A percentile compares a stretch with the other conserved stretches of the same genome.
Evolutionary conservation across 35 echinoderm and acorn worm genomes (phyloP).

Genomic region (Heliocidaris tuberculata): DNA sequence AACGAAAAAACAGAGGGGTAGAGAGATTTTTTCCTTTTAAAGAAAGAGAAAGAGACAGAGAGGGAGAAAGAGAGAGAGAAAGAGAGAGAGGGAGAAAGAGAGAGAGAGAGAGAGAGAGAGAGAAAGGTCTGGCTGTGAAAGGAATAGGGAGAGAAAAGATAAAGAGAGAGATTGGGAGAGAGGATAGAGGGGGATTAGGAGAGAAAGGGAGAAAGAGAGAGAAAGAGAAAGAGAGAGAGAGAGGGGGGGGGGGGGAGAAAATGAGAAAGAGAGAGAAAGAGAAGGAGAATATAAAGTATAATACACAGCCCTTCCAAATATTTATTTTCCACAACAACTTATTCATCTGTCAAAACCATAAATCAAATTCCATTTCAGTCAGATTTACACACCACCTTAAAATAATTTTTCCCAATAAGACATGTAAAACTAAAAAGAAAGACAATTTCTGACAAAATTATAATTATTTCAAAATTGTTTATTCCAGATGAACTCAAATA

Average conservation of each 20-base stretch:
- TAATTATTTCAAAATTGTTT: background rate
- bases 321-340: too few species aligned
- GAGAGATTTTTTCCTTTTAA: too few species aligned
- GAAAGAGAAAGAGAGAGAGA: background rate
- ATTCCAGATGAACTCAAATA: background rate
- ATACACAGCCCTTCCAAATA: background rate
- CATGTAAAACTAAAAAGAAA: background rate
- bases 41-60: too few species aligned
- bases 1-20: too few species aligned
- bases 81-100: too few species aligned
- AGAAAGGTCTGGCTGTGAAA: background rate
- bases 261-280: background rate
- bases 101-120: background rate
- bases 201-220: background rate
- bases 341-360: too few species aligned
- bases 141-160: background rate
- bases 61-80: too few species aligned
- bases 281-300: background rate
- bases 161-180: background rate
- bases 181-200: background rate
- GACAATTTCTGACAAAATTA: background rate
- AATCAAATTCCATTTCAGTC: too few species aligned
- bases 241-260: background rate
- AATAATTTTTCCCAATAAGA: too few species aligned
- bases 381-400: too few species aligned